Evolutionary conservation across 2,888 invertebrate genomes (phyloP).

Genomic region (Gari tellinella): DNA sequence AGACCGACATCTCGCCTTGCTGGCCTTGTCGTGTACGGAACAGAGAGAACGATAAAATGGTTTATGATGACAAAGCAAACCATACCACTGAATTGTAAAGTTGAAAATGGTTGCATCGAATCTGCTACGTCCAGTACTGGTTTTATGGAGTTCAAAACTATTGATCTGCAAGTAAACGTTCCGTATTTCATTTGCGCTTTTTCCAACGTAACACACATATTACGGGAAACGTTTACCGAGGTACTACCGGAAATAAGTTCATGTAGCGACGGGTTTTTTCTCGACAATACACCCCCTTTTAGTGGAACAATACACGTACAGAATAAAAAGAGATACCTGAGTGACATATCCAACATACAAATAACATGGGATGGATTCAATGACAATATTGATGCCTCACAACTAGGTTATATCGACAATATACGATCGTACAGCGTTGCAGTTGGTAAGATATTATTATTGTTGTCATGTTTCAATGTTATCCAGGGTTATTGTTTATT

Average conservation of each 20-base stretch:
- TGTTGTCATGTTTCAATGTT: too few species aligned
- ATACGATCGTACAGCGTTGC: constrained; percentile 3
- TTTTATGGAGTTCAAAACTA: constrained; percentile 12
- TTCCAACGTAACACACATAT: constrained; percentile 11
- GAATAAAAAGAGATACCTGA: constrained; percentile 26
- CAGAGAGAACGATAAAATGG: constrained; percentile 38
- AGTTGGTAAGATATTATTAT: neutral
- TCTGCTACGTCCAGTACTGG: neutral
- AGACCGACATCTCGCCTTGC: constrained; percentile 11
- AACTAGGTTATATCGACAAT: constrained; percentile 16
- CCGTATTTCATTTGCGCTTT: constrained; percentile 34
- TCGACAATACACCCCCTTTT: constrained; percentile 27
- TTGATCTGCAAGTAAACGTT: neutral
- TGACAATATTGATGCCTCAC: constrained; percentile 22
- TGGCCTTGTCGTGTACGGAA: constrained; percentile 16
- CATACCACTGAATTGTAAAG: constrained; percentile 16
- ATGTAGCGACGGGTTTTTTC: constrained; percentile 47
- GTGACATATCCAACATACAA: neutral
- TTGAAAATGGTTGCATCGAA: constrained; percentile 16
- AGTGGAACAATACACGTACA: constrained; percentile 16
- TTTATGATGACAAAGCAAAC: constrained; percentile 26
- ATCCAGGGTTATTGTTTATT: too few species aligned
- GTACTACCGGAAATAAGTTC: constrained; percentile 16
- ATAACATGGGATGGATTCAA: constrained; percentile 33
- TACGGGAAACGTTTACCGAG: constrained; percentile 19